Conservation (phyloP, 2,888 invertebrate genomes). For the Heterodera filipjevi region DNA sequence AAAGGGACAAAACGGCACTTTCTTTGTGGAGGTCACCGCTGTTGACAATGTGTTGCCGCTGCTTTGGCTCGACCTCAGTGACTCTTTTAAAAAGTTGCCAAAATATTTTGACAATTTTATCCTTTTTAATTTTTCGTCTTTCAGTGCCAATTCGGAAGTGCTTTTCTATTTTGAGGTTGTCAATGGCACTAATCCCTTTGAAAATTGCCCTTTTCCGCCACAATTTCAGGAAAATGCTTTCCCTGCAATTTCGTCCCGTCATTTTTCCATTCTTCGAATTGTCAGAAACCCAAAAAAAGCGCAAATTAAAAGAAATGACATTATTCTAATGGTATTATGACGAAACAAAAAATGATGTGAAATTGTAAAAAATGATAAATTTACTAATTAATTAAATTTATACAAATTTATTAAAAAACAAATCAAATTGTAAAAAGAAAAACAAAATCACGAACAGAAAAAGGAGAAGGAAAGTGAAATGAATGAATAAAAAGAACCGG, state of each 20-base stretch:
- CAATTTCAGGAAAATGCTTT: slow-evolving; percentile 14
- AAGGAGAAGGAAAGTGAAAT: neutral
- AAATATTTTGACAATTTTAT: neutral
- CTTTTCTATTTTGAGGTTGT: slow-evolving; percentile 24
- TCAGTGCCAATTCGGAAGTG: slow-evolving; percentile 13
- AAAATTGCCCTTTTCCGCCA: neutral
- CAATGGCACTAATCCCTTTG: neutral
- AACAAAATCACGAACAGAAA: neutral
- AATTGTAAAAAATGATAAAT: neutral
- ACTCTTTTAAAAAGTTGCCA: slow-evolving; percentile 31
- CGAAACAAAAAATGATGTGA: too few species aligned
- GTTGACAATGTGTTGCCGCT: slow-evolving; percentile 52
- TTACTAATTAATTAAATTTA: too few species aligned
- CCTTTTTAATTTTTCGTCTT: neutral
- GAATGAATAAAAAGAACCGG: neutral
- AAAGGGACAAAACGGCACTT: slow-evolving; percentile 37
- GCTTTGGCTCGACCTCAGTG: slow-evolving; percentile 55
- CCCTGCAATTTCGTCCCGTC: slow-evolving; percentile 4
- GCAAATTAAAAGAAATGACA: slow-evolving; percentile 23
- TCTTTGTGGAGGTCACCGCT: slow-evolving; percentile 41
- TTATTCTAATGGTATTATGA: slow-evolving; percentile 17
- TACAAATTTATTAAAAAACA: neutral
- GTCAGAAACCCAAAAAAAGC: slow-evolving; percentile 30
- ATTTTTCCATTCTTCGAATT: neutral
- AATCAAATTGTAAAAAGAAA: neutral